Base-by-base conservation (phyloP, 2,113 vertebrate genomes). In the Ia io region DNA sequence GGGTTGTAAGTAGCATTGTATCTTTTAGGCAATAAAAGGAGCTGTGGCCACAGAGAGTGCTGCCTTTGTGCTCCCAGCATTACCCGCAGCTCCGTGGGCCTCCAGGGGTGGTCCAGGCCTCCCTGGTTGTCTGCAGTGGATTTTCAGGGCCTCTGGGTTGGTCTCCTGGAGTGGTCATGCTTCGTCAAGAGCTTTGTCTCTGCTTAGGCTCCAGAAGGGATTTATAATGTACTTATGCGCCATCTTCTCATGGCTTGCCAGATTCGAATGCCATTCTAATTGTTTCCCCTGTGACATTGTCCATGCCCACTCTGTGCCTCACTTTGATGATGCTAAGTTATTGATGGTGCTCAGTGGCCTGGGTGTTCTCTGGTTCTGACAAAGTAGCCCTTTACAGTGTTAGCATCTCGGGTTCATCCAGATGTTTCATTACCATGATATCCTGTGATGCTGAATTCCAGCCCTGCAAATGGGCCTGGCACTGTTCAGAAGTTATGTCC, bases 401-500 rank as follows among this genome's bases (percentile, higher is more conserved):
- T 17, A 2, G 13, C 9, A 65, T 84, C 76, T 82, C 17, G 78
- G 44, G 32, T 20, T 76, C 42, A 10, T 32, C 23, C 18, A 69
- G 73, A 74, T 28, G 23, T 92, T 73, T 25, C 12, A 40, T 69
- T 37, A 76, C 28, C 25, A 4, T 23, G 9, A 30, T 44, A n/a
- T 10, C 13, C 30, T 25, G 7, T 22, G 35, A 42, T 49, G 23
- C 49, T 94, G 44, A 84, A 91, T 32, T 94, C 51, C 22, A 51
- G 80, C 28, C 11, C 76, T 89, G 6, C 18, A 35, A 37, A 9
- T 47, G 49, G 42, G 77, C 53, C 7, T 13, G 30, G 70, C 65
- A 88, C 90, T 87, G 10, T 95, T 96, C 91, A 96, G 95, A 96
- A 80, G 84, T 76, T 82, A 84, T 82, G 85, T 93, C 84, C 85